phyloP scores from a whole-genome alignment of 2,888 invertebrate genomes.

The Synergus umbraculus region DNA sequence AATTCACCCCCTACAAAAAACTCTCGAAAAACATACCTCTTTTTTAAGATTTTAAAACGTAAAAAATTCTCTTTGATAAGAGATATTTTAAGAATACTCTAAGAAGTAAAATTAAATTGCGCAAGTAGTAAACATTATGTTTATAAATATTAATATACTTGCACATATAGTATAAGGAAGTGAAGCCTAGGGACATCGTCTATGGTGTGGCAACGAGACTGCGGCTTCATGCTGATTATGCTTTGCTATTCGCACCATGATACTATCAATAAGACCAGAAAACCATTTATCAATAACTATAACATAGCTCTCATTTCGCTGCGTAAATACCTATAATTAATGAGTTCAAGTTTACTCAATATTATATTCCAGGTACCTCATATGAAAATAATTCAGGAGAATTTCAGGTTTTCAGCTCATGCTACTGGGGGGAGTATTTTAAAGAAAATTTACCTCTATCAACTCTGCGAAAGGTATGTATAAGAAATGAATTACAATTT shows the following conservation, averaged over 20 bases:
- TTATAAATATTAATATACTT: not conserved
- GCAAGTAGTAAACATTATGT: not conserved
- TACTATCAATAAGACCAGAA: not conserved
- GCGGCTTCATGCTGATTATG: not conserved
- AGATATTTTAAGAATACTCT: too few species aligned
- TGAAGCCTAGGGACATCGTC: not conserved
- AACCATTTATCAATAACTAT: too few species aligned
- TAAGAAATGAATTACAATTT: too few species aligned
- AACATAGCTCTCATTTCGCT: not conserved
- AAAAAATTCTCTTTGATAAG: too few species aligned
- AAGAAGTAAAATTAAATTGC: not conserved
- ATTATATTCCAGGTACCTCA: not conserved
- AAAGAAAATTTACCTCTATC: too few species aligned
- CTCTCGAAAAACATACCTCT: too few species aligned
- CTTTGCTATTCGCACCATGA: not conserved
- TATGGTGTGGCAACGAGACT: constrained; percentile 1
- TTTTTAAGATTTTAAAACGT: too few species aligned
- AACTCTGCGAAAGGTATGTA: too few species aligned
- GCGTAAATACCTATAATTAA: not conserved
- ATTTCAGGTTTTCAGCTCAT: not conserved
- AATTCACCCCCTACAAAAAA: too few species aligned
- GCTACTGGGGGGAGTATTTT: too few species aligned
- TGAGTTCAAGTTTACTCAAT: not conserved
- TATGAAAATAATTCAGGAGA: not conserved
- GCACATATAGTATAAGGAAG: not conserved